phyloP scores from a whole-genome alignment of 2,888 invertebrate genomes.

The Platerodrilus igneus region DNA sequence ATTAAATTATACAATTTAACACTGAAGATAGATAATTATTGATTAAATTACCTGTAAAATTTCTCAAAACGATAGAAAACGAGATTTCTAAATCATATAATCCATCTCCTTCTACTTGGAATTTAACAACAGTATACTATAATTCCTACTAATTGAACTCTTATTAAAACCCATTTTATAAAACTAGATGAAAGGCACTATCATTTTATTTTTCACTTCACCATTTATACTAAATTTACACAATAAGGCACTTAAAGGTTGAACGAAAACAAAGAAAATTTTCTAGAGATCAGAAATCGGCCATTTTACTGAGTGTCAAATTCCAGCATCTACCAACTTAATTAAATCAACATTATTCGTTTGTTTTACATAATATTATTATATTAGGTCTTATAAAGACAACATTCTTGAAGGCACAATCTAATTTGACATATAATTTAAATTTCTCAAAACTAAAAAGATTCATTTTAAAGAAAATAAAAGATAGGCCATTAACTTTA shows the following conservation, averaged over 20 bases:
- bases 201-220: slow-evolving; percentile 11
- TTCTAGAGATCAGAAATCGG: slow-evolving; percentile 46
- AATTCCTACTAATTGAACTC: slow-evolving; percentile 27
- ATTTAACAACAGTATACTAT: slow-evolving; percentile 41
- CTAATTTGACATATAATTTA: too few species aligned
- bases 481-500: too few species aligned
- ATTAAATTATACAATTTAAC: too few species aligned
- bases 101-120: slow-evolving; percentile 45
- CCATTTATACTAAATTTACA: slow-evolving; percentile 26
- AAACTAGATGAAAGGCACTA: slow-evolving; percentile 15
- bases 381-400: too few species aligned
- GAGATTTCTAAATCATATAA: slow-evolving; percentile 42
- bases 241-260: slow-evolving; percentile 42
- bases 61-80: too few species aligned
- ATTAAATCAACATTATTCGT: too few species aligned
- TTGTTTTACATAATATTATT: too few species aligned
- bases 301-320: slow-evolving; percentile 49
- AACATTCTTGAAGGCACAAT: too few species aligned
- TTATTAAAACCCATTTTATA: slow-evolving; percentile 9
- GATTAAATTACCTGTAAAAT: slow-evolving; percentile 43
- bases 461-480: too few species aligned
- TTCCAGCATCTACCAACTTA: slow-evolving; percentile 46
- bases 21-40: too few species aligned
- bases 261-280: slow-evolving; percentile 50
- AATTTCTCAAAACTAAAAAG: too few species aligned